Base-by-base conservation (phyloP, 2,797 vertebrate genomes). In the Phrynocephalus forsythii region DNA sequence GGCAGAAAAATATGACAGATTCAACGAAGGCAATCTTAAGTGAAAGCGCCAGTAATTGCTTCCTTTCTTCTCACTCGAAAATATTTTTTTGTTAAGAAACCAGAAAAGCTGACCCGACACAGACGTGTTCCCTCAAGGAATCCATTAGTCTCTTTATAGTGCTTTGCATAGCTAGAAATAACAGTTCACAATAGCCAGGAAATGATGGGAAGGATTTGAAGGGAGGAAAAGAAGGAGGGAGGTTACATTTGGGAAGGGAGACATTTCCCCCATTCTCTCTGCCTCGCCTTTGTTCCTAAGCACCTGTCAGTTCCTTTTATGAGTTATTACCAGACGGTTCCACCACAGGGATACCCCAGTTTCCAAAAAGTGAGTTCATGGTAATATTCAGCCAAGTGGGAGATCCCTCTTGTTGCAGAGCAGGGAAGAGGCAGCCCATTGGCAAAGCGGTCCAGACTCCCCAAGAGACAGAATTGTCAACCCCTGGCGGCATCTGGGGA, bases 101-200 rank as follows among this genome's bases (percentile, higher is more conserved):
- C 78, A 86, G 93, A 77, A 30, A 80, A 33, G n/a, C 91, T 95
- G 92, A 91, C 68, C 90, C 30, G 90, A 30, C 73, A 78, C 78
- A 91, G 85, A 91, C 91, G 91, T 93, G 89, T 91, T 91, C 90
- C 91, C 80, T 91, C 50, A 92, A 91, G 93, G 88, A 95, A 92
- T 86, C 83, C 90, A 92, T 95, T 94, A 95, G 82, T 90, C 82
- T 92, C 89, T 95, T 60, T 86, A 72, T 87, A 86, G 90, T 91
- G 30, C 75, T 85, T 91, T 90, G 80, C 84, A 83, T 87, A 91
- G 93, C 84, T 82, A 89, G 91, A 76, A 90, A 92, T 86, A 94
- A 92, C 85, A 80, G 89, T 84, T 86, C 83, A 83, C n/a, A 88
- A 92, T 87, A 84, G 73, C 71, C 67, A 84, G 72, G 72, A 83